These are phyloP conservation scores for Probaryconus sp. DNA, from an alignment of 1,140 invertebrate species.

Conservation along the genomic window DNA sequence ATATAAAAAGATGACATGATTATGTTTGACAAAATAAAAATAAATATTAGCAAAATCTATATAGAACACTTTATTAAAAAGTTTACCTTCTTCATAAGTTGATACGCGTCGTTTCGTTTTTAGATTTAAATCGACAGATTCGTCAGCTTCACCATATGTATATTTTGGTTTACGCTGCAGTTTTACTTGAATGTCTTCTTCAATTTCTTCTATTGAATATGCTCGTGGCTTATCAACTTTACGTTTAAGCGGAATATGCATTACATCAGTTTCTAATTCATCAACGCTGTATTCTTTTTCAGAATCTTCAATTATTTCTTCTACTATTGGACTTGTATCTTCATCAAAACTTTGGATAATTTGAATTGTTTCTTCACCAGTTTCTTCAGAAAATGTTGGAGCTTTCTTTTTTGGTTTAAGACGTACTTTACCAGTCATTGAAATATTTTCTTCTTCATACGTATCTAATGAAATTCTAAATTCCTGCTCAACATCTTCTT, in stretches of 20 bases:
- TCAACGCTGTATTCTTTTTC: slow-evolving; percentile 80
- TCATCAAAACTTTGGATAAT: slow-evolving; percentile 85
- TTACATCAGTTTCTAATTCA: slow-evolving; percentile 80
- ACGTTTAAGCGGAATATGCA: slow-evolving; percentile 76
- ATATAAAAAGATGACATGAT: slow-evolving; percentile 28
- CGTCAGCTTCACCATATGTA: slow-evolving; percentile 77
- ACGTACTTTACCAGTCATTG: slow-evolving; percentile 89
- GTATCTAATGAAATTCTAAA: slow-evolving; percentile 90
- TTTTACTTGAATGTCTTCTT: slow-evolving; percentile 79
- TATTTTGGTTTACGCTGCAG: slow-evolving; percentile 78
- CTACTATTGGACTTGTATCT: slow-evolving; percentile 81
- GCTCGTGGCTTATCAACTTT: slow-evolving; percentile 67
- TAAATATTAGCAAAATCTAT: slow-evolving; percentile 24
- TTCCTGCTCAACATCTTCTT: slow-evolving; percentile 91
- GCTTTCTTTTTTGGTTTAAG: slow-evolving; percentile 84
- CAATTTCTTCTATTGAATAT: slow-evolving; percentile 73
- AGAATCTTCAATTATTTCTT: slow-evolving; percentile 84
- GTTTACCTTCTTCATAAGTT: slow-evolving; percentile 83
- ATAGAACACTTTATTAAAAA: too few species aligned
- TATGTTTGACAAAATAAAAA: slow-evolving; percentile 20
- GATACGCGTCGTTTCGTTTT: slow-evolving; percentile 73
- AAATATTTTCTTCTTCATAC: slow-evolving; percentile 91
- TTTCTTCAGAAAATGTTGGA: slow-evolving; percentile 85
- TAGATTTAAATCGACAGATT: slow-evolving; percentile 80
- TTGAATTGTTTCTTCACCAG: slow-evolving; percentile 84